Evolutionary conservation across 2,888 invertebrate genomes (phyloP), one percentile per base, ranked within the genome.

Genomic region (Timandra comae): DNA sequence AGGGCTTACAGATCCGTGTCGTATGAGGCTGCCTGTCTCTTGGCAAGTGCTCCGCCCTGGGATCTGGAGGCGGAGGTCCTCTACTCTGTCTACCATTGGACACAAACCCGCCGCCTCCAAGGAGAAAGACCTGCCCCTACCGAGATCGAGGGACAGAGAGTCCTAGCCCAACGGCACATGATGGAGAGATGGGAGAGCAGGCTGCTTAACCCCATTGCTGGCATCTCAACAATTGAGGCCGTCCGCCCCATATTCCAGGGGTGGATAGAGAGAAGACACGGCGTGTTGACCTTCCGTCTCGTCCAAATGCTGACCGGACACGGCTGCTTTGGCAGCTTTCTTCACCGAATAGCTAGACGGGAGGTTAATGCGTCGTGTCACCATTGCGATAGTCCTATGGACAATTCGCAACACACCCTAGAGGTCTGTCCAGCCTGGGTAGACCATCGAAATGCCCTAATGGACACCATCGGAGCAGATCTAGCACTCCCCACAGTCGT

Each of bases 401-500:
- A 29, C 10, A 29, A 12, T 3, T 7, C 22, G 12, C 7, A 10
- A 2, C 29, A 29, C 22, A 21, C 22, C 3, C 21, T 29, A 1
- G 12, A 20, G n/a, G 10, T 12, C 10, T 29, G 29, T 3, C 22
- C 22, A 3, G 29, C 21, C 12, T 12, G 27, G 27, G n/a, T 6
- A 7, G 13, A 27, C 13, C 7, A 29, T 11, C 10, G 29, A 3
- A 9, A 8, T 6, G 11, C 2, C 7, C 21, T 29, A 3, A n/a
- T 11, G 16, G 10, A 11, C 7, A 3, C 6, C 12, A 12, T 26
- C 3, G 26, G 26, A 12, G 12, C 1, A 2, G 26, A 26, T 3
- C 29, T 36, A 11, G 33, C 41, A 22, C 22, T 36, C 21, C 29
- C 40, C 19, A 21, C 30, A 23, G 22, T 43, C 6, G 28, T 41